Percentiles rank a stretch among this genome's conserved stretches.
These are phyloP conservation scores for Calliopum simillimum DNA, from an alignment of 2,888 invertebrate species.

Conservation along the genomic window DNA sequence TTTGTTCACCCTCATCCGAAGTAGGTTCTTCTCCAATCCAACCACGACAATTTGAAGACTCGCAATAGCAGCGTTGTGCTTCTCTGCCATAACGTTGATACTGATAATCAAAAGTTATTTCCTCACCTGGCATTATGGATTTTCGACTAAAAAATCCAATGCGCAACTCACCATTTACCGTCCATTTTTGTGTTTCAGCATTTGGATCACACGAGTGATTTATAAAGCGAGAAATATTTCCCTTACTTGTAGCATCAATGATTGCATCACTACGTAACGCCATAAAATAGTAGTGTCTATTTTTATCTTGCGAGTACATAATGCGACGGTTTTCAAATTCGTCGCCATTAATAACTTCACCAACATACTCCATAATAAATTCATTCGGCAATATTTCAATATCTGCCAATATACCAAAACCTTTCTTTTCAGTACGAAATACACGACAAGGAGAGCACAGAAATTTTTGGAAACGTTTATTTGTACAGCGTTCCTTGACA, in stretches of 20 bases:
- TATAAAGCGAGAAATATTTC: constrained; percentile 96
- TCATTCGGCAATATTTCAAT: constrained; percentile 72
- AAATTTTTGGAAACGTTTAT: constrained; percentile 91
- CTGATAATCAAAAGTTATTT: constrained; percentile 98
- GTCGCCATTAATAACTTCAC: constrained; percentile 92
- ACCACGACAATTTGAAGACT: constrained; percentile 88
- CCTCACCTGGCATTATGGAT: constrained; percentile 86
- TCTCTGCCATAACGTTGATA: constrained; percentile 97
- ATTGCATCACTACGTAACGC: constrained; percentile 91
- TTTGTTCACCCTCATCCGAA: constrained; percentile 73
- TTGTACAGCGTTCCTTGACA: constrained; percentile 90
- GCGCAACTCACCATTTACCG: constrained; percentile 90
- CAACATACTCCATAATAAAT: constrained; percentile 98
- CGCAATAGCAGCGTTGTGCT: constrained; percentile 96
- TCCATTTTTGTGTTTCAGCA: constrained; percentile 98
- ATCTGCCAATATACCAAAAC: constrained; percentile 83
- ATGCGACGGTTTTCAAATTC: constrained; percentile 91
- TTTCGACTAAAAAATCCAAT: constrained; percentile 96
- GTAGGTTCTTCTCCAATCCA: constrained; percentile 94
- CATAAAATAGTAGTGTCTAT: constrained; percentile 98
- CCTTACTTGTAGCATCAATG: constrained; percentile 96
- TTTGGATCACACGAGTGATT: constrained; percentile 99
- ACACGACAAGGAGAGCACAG: constrained; percentile 87
- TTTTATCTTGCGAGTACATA: constrained; percentile 89
- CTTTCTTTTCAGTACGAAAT: constrained; percentile 94